phyloP scores from a whole-genome alignment of 2,888 invertebrate species.

The Caenorhabditis sulstoni region DNA sequence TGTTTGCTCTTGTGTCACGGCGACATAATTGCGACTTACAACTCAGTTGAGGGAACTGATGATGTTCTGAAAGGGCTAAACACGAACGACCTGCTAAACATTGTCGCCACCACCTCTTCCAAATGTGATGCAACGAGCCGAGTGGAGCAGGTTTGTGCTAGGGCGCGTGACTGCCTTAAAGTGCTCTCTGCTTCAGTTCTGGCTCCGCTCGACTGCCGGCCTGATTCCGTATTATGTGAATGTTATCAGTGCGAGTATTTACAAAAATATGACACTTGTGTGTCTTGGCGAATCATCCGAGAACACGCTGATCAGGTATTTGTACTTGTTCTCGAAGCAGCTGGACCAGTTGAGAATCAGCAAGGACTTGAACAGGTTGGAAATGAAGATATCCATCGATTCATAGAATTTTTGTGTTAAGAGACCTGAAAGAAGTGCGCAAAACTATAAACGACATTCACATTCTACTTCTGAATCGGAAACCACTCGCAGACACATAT shows the following conservation, averaged over 20 bases:
- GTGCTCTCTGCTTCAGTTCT: constrained; percentile 48
- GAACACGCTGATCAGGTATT: constrained; percentile 55
- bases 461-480: constrained; percentile 35
- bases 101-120: constrained; percentile 23
- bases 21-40: constrained; percentile 54
- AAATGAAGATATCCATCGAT: too few relatives aligned
- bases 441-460: constrained; percentile 50
- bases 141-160: constrained; percentile 45
- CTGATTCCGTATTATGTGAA: constrained; percentile 58
- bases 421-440: constrained; percentile 57
- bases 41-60: constrained; percentile 38
- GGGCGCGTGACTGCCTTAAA: not conserved
- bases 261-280: constrained; percentile 47
- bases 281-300: constrained; percentile 54
- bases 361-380: constrained; percentile 45
- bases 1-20: constrained; percentile 38
- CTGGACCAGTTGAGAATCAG: constrained; percentile 52
- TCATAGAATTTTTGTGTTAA: constrained; percentile 13
- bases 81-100: constrained; percentile 40
- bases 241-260: constrained; percentile 35
- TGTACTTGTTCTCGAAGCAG: constrained; percentile 54
- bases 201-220: constrained; percentile 51
- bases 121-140: constrained; percentile 32
- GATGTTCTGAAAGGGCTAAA: constrained; percentile 46
- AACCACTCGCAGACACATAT: constrained; percentile 22